A percentile compares a stretch with the other conserved stretches of the same genome.
Evolutionary conservation across 2,888 invertebrate genomes (phyloP).

Genomic region (Ectemnius lituratus): DNA sequence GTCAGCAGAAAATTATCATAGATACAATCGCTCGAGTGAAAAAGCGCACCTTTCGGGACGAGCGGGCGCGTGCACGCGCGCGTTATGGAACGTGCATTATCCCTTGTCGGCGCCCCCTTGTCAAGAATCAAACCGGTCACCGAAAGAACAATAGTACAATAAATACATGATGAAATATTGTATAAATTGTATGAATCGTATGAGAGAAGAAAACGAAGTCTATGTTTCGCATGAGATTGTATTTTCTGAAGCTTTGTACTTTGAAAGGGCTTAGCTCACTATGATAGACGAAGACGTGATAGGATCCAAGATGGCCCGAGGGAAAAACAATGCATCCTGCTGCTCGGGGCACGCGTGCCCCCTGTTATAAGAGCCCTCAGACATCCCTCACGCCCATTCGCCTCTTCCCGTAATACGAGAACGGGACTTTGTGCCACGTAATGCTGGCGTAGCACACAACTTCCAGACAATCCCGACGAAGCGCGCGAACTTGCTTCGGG

Average conservation of each 20-base stretch:
- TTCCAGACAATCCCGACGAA: conserved; percentile 48
- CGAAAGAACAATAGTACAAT: no score
- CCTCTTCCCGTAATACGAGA: conserved; percentile 53
- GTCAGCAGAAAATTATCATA: conserved; percentile 23
- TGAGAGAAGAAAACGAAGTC: no score
- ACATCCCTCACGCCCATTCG: conserved; percentile 29
- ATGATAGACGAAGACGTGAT: not conserved
- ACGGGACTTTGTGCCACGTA: conserved; percentile 60
- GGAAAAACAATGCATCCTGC: conserved; percentile 39
- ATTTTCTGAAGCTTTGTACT: not conserved
- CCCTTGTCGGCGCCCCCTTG: no score
- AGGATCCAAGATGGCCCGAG: conserved; percentile 33
- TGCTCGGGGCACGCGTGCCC: conserved; percentile 51
- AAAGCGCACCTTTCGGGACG: not conserved
- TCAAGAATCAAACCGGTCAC: no score
- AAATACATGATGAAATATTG: no score
- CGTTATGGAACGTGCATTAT: no score
- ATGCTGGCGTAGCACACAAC: conserved; percentile 55
- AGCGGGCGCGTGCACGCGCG: no score
- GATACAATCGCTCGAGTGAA: conserved; percentile 6
- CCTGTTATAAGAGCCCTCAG: conserved; percentile 45
- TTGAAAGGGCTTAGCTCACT: not conserved
- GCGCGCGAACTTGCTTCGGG: conserved; percentile 42
- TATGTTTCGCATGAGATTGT: not conserved
- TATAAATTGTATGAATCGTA: no score